Conservation (phyloP, 2,113 vertebrate genomes). For the Megalops atlanticus region DNA sequence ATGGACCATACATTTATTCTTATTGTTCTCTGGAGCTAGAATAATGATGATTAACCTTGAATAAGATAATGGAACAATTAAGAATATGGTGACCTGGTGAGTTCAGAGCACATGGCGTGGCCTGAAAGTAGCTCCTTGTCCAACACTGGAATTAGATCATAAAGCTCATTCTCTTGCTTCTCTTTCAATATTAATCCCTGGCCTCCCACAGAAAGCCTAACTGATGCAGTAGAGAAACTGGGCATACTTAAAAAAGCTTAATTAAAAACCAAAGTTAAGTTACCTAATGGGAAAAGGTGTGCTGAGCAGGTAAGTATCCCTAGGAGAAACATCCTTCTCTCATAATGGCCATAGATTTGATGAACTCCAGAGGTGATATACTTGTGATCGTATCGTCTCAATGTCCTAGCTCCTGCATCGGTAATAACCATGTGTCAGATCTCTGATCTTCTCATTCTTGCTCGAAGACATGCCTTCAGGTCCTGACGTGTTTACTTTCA, state of each 20-base stretch:
- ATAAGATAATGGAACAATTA: not conserved
- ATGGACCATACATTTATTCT: not conserved
- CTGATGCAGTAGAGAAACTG: not conserved
- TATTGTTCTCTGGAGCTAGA: not conserved
- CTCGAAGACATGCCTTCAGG: not conserved
- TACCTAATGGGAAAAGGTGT: not conserved
- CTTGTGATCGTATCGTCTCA: not conserved
- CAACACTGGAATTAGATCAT: not conserved
- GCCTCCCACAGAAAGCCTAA: not conserved
- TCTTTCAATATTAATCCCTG: not conserved
- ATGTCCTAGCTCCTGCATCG: not conserved
- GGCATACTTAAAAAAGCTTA: not conserved
- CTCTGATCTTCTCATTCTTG: not conserved
- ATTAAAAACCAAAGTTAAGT: not conserved
- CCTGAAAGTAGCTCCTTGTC: not conserved
- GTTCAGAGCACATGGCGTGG: not conserved
- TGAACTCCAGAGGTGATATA: not conserved
- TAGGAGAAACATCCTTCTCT: not conserved
- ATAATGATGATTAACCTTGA: not conserved
- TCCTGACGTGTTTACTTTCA: not conserved
- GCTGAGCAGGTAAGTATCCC: not conserved
- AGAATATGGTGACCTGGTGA: constrained; percentile 6
- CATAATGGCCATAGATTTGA: not conserved
- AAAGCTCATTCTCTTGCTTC: not conserved
- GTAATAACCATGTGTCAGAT: not conserved